Conservation (phyloP, 1,140 invertebrate genomes). For the Chelonus insularis region DNA sequence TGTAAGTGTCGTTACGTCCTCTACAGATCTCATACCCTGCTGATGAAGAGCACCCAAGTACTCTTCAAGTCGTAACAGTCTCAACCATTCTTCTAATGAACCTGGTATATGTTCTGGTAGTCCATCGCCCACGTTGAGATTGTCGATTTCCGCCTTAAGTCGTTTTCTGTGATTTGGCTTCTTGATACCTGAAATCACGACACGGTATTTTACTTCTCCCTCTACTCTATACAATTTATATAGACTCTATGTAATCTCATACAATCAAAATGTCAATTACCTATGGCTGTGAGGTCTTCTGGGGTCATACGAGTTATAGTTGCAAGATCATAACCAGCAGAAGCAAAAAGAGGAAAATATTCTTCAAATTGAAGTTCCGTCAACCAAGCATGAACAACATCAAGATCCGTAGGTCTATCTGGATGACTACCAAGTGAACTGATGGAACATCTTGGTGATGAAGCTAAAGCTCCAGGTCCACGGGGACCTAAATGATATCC, state of each 20-base stretch:
- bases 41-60: constrained; percentile 85
- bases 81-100: constrained; percentile 91
- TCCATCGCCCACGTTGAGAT: constrained; percentile 91
- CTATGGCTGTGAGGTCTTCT: constrained; percentile 83
- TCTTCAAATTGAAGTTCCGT: constrained; percentile 94
- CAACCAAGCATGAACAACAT: constrained; percentile 93
- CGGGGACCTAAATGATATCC: constrained; percentile 64
- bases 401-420: constrained; percentile 70
- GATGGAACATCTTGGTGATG: constrained; percentile 69
- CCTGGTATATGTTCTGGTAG: constrained; percentile 90
- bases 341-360: constrained; percentile 90
- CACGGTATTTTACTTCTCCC: neutral
- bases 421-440: constrained; percentile 70
- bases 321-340: constrained; percentile 96
- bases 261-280: constrained; percentile 42
- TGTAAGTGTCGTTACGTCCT: constrained; percentile 89
- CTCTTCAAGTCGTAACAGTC: constrained; percentile 86
- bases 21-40: constrained; percentile 92
- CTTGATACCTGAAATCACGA: constrained; percentile 70
- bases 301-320: constrained; percentile 98
- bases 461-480: constrained; percentile 56
- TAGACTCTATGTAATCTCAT: constrained; percentile 12
- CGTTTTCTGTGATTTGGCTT: constrained; percentile 96
- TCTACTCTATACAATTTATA: constrained; percentile 9
- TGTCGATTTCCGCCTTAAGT: constrained; percentile 94